Percentiles rank a stretch among this genome's conserved stretches.
Conservation (phyloP, 2,888 invertebrate species). For the Agrilus cyanescens region DNA sequence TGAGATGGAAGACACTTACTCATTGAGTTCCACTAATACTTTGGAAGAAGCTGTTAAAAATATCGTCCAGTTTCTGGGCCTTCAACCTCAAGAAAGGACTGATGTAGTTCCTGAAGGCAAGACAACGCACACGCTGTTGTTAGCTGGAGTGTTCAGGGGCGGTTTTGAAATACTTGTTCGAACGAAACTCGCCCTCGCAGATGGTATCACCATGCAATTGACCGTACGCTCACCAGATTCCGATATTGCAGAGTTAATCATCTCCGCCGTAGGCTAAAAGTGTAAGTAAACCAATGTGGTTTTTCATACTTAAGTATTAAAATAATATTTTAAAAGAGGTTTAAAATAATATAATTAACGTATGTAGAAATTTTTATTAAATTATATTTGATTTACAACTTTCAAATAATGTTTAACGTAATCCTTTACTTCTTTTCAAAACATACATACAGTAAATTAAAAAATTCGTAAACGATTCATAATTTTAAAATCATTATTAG, state of each 20-base stretch:
- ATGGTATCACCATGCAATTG: slow-evolving; percentile 88
- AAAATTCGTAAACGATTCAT: too few relatives aligned
- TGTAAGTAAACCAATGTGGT: not conserved
- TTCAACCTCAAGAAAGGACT: slow-evolving; percentile 74
- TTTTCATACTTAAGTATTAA: not conserved
- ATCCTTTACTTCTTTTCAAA: too few relatives aligned
- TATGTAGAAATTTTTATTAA: too few relatives aligned
- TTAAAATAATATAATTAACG: too few relatives aligned
- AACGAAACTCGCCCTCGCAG: slow-evolving; percentile 69
- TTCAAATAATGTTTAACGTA: not conserved
- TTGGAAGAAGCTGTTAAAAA: slow-evolving; percentile 77
- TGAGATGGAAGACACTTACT: slow-evolving; percentile 79
- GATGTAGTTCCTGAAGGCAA: slow-evolving; percentile 76
- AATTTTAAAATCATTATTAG: too few relatives aligned
- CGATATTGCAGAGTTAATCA: slow-evolving; percentile 75
- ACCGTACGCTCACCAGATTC: slow-evolving; percentile 78
- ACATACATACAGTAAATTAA: too few relatives aligned
- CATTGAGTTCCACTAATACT: slow-evolving; percentile 65
- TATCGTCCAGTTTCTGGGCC: slow-evolving; percentile 69
- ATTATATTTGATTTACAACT: too few relatives aligned
- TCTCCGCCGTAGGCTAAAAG: slow-evolving; percentile 77
- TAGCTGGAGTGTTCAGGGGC: slow-evolving; percentile 81
- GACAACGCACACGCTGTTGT: slow-evolving; percentile 64
- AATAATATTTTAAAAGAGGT: too few relatives aligned
- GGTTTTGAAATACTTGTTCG: slow-evolving; percentile 81